These are phyloP conservation scores for Notolabrus celidotus DNA, from an alignment of 2,797 vertebrate genomes.

Conservation along the genomic window DNA sequence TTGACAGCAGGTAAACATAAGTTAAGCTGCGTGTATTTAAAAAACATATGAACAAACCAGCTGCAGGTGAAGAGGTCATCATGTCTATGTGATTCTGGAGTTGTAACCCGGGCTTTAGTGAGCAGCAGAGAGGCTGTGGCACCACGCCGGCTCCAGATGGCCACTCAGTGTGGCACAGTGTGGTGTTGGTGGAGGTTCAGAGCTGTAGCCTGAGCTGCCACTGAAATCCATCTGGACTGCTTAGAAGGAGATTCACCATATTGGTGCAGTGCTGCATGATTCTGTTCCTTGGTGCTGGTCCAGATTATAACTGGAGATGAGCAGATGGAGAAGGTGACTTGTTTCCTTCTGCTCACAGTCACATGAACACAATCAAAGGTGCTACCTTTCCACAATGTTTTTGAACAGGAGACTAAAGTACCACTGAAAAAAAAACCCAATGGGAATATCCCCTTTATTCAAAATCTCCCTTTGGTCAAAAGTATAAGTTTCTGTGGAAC, in stretches of 20 bases:
- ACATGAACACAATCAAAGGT: not conserved
- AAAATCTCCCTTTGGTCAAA: conserved; percentile 22
- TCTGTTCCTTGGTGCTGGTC: conserved; percentile 13
- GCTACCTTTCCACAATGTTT: not conserved
- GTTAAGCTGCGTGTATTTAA: not conserved
- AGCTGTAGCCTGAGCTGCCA: conserved; percentile 47
- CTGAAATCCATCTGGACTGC: conserved; percentile 68
- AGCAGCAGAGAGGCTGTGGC: conserved; percentile 42
- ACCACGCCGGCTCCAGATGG: conserved; percentile 70
- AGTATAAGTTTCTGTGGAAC: conserved; percentile 23
- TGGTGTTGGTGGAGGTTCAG: conserved; percentile 22
- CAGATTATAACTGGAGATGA: conserved; percentile 35
- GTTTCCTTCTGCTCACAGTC: conserved; percentile 10
- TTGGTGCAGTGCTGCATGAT: conserved; percentile 26
- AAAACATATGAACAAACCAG: not conserved
- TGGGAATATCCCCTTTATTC: not conserved
- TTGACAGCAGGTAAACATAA: not conserved
- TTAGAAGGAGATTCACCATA: conserved; percentile 32
- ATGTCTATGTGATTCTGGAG: conserved; percentile 5
- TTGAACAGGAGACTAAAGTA: conserved; percentile 10
- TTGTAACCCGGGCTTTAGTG: conserved; percentile 20
- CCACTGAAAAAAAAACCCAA: not conserved
- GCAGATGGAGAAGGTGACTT: conserved; percentile 35
- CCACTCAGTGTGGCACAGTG: conserved; percentile 46
- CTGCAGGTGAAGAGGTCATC: conserved; percentile 13